Conservation (phyloP, 92 coral and sea anemone species). For the Chrysogorgia sp. region DNA sequence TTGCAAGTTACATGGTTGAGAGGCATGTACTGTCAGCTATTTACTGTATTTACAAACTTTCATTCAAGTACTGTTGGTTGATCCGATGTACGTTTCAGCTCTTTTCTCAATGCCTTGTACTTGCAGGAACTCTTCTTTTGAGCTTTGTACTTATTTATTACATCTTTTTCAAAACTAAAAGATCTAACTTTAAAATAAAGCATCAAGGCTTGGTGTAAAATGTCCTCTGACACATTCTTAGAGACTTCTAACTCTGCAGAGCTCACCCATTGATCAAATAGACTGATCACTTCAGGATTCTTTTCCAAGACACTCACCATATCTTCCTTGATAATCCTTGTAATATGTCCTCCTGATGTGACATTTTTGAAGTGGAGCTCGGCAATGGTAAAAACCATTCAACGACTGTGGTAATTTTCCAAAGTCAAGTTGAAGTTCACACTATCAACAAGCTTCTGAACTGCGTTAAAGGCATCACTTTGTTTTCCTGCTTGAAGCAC, state of each 20-base stretch:
- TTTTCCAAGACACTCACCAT: constrained; percentile 3
- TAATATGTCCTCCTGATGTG: neutral
- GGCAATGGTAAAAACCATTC: constrained; percentile 1
- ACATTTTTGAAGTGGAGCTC: constrained; percentile 1
- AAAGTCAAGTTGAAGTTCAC: neutral
- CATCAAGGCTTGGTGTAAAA: constrained; percentile 12
- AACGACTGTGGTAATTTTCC: constrained; percentile 2
- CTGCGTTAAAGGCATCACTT: neutral
- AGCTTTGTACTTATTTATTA: too few relatives aligned
- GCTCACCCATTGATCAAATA: constrained; percentile 11
- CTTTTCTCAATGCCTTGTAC: too few relatives aligned
- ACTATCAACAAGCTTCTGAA: constrained; percentile 3
- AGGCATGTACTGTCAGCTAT: too few relatives aligned
- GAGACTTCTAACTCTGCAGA: constrained; percentile 6
- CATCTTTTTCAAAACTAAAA: neutral
- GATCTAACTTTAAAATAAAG: constrained; percentile 17
- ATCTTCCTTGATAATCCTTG: neutral
- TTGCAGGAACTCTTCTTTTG: too few relatives aligned
- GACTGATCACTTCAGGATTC: constrained; percentile 1
- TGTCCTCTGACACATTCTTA: constrained; percentile 11
- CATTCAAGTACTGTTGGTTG: too few relatives aligned
- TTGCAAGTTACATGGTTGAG: too few relatives aligned
- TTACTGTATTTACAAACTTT: too few relatives aligned
- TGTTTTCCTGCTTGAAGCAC: constrained; percentile 18
- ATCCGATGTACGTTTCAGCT: too few relatives aligned